Evolutionary conservation across 2,888 invertebrate genomes (phyloP).

Genomic region (Lomographa bimaculata): DNA sequence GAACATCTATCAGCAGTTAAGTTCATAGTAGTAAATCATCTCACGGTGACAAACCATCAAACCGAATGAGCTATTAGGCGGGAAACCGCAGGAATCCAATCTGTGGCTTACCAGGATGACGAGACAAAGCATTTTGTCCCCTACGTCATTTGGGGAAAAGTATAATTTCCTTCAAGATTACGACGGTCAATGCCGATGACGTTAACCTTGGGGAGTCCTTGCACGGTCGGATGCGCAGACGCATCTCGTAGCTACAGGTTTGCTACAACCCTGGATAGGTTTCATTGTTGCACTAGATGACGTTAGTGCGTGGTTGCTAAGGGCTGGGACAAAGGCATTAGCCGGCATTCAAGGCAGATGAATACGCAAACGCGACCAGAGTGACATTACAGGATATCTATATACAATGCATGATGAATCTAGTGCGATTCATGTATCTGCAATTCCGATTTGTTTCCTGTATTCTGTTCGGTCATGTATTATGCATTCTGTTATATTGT

Average conservation of each 20-base stretch:
- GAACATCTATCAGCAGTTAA: conserved; percentile 31
- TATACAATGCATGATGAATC: conserved; percentile 17
- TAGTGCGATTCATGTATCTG: conserved; percentile 12
- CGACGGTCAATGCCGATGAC: conserved; percentile 57
- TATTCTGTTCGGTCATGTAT: conserved; percentile 13
- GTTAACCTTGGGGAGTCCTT: conserved; percentile 67
- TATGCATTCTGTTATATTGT: conserved; percentile 21
- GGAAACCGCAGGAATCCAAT: conserved; percentile 36
- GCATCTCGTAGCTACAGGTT: conserved; percentile 73
- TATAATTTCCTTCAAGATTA: conserved; percentile 35
- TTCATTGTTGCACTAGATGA: conserved; percentile 67
- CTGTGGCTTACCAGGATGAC: conserved; percentile 2
- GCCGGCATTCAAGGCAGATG: conserved; percentile 34
- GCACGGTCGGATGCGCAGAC: conserved; percentile 70
- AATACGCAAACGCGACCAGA: conserved; percentile 26
- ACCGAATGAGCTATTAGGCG: conserved; percentile 19
- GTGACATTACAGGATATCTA: conserved; percentile 15
- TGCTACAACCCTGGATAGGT: conserved; percentile 73
- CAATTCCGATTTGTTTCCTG: conserved; percentile 23
- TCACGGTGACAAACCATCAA: conserved; percentile 36
- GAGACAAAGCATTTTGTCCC: conserved; percentile 38
- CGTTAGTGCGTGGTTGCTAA: conserved; percentile 62
- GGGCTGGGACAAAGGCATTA: conserved; percentile 48
- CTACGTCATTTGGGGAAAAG: conserved; percentile 41
- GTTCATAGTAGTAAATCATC: conserved; percentile 28